Conservation (phyloP, 1,140 invertebrate genomes). For the Macrocentrus cingulum region DNA sequence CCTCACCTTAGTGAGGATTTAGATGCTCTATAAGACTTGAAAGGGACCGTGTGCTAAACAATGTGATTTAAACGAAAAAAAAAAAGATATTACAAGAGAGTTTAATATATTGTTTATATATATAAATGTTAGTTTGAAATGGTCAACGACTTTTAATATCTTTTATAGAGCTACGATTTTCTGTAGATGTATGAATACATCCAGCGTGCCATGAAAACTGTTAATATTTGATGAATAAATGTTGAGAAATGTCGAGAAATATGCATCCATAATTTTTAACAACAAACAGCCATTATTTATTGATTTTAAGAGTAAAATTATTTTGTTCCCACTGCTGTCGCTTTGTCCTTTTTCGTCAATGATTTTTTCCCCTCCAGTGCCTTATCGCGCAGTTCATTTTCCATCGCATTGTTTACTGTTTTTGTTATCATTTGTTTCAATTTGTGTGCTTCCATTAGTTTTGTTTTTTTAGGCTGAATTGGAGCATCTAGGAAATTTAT, state of each 20-base stretch:
- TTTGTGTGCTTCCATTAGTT: slow-evolving; percentile 62
- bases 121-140: no score
- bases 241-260: slow-evolving; percentile 2
- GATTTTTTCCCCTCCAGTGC: slow-evolving; percentile 58
- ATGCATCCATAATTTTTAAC: no score
- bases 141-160: no score
- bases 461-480: slow-evolving; percentile 64
- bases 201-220: slow-evolving; percentile 2
- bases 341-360: slow-evolving; percentile 50
- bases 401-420: slow-evolving; percentile 64
- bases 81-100: background rate
- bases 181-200: no score
- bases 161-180: no score
- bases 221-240: slow-evolving; percentile 10
- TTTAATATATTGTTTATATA: slow-evolving; percentile 1
- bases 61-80: slow-evolving; percentile 12
- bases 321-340: no score
- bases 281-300: no score
- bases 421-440: slow-evolving; percentile 66
- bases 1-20: slow-evolving; percentile 38
- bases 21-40: background rate
- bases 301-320: no score
- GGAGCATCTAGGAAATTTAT: slow-evolving; percentile 59
- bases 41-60: background rate
- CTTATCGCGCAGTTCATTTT: slow-evolving; percentile 63